Conservation (phyloP, 2,113 vertebrate genomes). For the Pipra filicauda region DNA sequence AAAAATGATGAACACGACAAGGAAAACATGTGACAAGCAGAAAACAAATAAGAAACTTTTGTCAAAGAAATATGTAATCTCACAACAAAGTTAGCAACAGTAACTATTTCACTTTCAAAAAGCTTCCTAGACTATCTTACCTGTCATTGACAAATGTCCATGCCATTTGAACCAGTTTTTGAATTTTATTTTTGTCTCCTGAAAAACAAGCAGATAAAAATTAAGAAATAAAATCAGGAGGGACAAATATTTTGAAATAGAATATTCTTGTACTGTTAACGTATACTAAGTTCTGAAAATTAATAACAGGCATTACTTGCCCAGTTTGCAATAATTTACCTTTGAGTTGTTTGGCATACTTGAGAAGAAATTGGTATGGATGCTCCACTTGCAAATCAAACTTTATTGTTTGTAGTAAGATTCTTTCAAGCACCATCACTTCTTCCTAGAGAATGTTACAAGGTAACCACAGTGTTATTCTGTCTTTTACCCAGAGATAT, state of each 20-base stretch:
- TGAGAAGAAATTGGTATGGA: conserved; percentile 96
- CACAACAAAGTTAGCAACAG: background rate
- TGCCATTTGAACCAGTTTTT: conserved; percentile 97
- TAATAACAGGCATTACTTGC: background rate
- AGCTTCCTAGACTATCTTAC: conserved; percentile 55
- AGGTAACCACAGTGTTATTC: background rate
- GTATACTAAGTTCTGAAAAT: background rate
- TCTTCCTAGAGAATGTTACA: conserved; percentile 82
- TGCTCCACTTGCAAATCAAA: conserved; percentile 98
- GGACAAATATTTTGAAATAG: background rate
- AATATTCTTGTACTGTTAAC: background rate
- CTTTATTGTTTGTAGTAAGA: conserved; percentile 96
- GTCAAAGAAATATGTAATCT: background rate
- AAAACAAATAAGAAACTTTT: background rate
- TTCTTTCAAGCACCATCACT: conserved; percentile 98
- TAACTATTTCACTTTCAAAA: background rate
- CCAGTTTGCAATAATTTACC: conserved; percentile 72
- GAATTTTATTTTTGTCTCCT: conserved; percentile 99
- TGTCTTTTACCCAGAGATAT: background rate
- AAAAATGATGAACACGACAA: background rate
- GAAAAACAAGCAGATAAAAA: background rate
- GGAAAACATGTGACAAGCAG: background rate
- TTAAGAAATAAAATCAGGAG: background rate
- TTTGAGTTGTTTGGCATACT: conserved; percentile 98
- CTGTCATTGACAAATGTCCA: conserved; percentile 99